A percentile compares a stretch with the other conserved stretches of the same genome.
These are phyloP conservation scores for Hymenopus coronatus DNA, from an alignment of 2,888 invertebrate species.

Conservation along the genomic window DNA sequence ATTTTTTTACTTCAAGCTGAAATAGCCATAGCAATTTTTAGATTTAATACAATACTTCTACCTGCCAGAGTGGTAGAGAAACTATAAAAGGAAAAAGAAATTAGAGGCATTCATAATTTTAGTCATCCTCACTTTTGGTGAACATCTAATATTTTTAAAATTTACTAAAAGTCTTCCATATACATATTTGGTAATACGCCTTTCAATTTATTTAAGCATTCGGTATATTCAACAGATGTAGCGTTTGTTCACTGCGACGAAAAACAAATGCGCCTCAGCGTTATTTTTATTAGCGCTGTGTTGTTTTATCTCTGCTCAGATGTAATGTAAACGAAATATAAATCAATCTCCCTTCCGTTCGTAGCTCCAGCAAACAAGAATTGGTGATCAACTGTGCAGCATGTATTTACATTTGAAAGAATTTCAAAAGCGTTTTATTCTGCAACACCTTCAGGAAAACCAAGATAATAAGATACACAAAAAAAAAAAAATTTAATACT, in stretches of 20 bases:
- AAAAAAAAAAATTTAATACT: accelerated
- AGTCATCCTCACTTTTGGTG: too few species aligned
- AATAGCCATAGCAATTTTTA: too few species aligned
- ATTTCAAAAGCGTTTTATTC: background rate
- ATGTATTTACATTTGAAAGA: background rate
- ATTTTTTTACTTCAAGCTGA: too few species aligned
- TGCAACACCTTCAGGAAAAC: background rate
- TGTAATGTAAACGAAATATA: background rate
- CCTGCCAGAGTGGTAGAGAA: too few species aligned
- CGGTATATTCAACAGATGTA: background rate
- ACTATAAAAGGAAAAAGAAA: too few species aligned
- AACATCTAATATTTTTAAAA: too few species aligned
- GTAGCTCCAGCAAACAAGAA: background rate
- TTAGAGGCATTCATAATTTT: too few species aligned
- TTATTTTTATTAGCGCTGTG: background rate
- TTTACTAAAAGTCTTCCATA: too few species aligned
- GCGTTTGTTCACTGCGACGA: background rate
- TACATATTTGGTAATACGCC: too few species aligned
- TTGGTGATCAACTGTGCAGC: background rate
- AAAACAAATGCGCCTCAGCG: too few species aligned
- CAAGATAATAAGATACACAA: background rate
- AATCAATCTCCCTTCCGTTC: background rate
- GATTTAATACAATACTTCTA: too few species aligned
- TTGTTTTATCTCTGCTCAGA: background rate
- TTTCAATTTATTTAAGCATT: too few species aligned